A percentile compares a stretch with the other conserved stretches of the same genome.
Evolutionary conservation across 2,113 vertebrate species (phyloP).

Genomic region (Alligator mississippiensis): DNA sequence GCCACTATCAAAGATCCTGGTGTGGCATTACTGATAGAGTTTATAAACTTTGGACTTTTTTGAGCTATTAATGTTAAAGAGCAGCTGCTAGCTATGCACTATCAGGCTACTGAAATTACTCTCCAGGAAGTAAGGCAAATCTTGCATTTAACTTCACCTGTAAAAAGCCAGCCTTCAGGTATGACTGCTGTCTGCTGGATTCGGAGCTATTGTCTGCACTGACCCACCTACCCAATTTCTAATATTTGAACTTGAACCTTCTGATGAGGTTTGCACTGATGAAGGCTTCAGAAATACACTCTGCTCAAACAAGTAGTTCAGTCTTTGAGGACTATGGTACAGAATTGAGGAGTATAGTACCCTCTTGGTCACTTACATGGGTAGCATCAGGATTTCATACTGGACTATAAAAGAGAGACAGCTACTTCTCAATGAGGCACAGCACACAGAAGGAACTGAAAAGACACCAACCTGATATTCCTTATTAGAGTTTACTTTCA

Average conservation of each 20-base stretch:
- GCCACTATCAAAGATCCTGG: neutral
- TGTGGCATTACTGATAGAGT: neutral
- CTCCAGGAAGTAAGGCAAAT: neutral
- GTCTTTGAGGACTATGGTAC: neutral
- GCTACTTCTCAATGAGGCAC: neutral
- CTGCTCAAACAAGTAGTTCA: neutral
- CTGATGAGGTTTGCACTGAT: neutral
- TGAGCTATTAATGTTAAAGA: neutral
- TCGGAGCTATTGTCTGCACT: neutral
- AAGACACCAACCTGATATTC: neutral
- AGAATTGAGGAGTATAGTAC: neutral
- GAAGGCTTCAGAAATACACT: neutral
- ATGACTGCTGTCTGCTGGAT: neutral
- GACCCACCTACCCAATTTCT: neutral
- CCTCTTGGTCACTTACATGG: neutral
- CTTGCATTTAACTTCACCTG: neutral
- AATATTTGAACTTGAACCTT: neutral
- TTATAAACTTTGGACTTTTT: conserved; percentile 12
- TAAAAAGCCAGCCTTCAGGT: neutral
- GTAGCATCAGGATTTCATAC: neutral
- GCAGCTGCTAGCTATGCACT: neutral
- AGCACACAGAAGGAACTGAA: neutral
- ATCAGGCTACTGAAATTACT: neutral
- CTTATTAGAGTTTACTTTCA: neutral
- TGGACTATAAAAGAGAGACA: neutral